phyloP scores from a whole-genome alignment of 2,888 invertebrate genomes.

The Zhuqinia jingwanae region DNA sequence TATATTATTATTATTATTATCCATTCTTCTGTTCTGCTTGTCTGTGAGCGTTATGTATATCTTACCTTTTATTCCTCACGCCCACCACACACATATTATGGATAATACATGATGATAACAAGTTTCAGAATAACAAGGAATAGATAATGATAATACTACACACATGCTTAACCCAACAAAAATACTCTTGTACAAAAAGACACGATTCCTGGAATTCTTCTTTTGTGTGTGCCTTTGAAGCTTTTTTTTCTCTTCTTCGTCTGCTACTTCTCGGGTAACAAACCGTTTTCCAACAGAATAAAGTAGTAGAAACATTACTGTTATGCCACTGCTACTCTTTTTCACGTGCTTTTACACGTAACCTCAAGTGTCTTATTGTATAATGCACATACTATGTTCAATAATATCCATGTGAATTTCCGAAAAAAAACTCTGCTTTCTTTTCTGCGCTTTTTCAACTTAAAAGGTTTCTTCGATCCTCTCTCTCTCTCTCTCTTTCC shows the following conservation, averaged over 20 bases:
- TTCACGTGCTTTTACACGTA: background rate
- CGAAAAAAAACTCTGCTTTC: slow-evolving; percentile 41
- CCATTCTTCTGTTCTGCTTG: background rate
- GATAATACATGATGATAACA: slow-evolving; percentile 47
- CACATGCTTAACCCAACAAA: slow-evolving; percentile 43
- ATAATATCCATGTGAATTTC: slow-evolving; percentile 54
- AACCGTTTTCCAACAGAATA: slow-evolving; percentile 40
- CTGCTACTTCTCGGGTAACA: slow-evolving; percentile 21
- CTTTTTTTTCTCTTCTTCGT: too few species aligned
- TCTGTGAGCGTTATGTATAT: too few species aligned
- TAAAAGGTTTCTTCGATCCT: slow-evolving; percentile 61
- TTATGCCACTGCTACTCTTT: background rate
- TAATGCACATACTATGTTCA: slow-evolving; percentile 43
- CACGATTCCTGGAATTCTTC: slow-evolving; percentile 33
- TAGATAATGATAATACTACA: slow-evolving; percentile 23
- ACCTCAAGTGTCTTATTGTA: background rate
- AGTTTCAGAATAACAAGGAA: slow-evolving; percentile 21
- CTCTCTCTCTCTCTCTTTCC: slow-evolving; percentile 7
- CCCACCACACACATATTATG: background rate
- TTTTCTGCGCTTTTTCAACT: slow-evolving; percentile 35
- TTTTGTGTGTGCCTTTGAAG: slow-evolving; percentile 39
- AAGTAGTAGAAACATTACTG: too few species aligned
- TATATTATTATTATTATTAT: slow-evolving; percentile 2
- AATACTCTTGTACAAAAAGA: slow-evolving; percentile 35
- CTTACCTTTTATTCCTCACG: too few species aligned